phyloP scores from a whole-genome alignment of 2,797 vertebrate genomes.

The Clarias fuscus region DNA sequence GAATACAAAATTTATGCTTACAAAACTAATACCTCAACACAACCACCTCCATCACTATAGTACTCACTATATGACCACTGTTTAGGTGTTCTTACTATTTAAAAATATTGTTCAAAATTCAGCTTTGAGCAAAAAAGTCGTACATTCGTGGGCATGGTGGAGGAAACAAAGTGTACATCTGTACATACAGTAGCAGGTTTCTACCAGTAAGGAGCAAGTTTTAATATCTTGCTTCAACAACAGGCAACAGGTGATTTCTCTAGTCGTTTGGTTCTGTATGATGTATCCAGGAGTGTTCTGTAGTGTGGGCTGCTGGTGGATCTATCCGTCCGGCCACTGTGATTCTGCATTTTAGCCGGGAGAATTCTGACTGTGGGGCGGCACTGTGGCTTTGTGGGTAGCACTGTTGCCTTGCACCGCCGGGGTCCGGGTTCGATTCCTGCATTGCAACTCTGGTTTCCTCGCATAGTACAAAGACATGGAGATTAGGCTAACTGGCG shows the following conservation, averaged over 20 bases:
- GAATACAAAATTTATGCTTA: no score
- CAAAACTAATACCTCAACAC: background rate
- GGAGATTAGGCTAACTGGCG: no score
- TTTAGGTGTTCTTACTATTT: background rate
- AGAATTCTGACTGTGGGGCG: background rate
- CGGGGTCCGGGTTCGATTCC: no score
- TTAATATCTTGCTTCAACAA: background rate
- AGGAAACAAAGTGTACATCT: background rate
- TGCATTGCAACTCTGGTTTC: no score
- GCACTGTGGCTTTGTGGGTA: no score
- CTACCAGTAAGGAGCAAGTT: background rate
- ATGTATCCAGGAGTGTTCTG: background rate
- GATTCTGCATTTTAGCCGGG: background rate
- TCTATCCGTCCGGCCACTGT: no score
- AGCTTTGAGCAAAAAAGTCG: background rate
- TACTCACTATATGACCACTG: background rate
- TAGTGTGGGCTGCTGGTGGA: no score
- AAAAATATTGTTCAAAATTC: background rate
- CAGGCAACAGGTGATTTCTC: background rate
- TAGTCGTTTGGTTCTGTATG: background rate
- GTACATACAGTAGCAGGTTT: background rate
- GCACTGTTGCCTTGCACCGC: no score
- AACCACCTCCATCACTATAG: background rate
- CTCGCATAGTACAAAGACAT: no score
- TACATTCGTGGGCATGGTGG: background rate